Evolutionary conservation across 2,888 invertebrate genomes (phyloP), one percentile per base, ranked within the genome.

Genomic region (Thymelicus sylvestris): DNA sequence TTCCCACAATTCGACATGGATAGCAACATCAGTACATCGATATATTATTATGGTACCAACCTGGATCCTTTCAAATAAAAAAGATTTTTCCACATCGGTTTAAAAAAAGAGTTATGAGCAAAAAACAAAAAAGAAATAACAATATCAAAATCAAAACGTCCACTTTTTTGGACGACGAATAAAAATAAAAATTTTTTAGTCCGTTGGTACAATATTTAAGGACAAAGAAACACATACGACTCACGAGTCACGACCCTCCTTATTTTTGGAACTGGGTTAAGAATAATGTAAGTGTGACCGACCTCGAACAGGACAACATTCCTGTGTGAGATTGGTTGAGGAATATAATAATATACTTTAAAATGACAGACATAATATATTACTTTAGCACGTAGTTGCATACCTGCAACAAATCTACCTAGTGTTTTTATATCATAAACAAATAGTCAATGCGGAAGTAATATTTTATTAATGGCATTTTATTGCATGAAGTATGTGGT

Each of bases 381-480:
- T 41, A 41, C 8, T 10, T 4, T 3, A 31, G 31, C 12, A 44
- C 10, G 12, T 44, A 44, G 10, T 10, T n/a, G n/a, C n/a, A n/a
- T n/a, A n/a, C n/a, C n/a, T 44, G 10, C 44, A 44, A 44, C 10
- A 44, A 44, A 44, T 12, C 4, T 44, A 44, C 8, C 44, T 6
- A 4, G 19, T 7, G 7, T 13, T 38, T 39, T 59, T 59, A 8
- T 38, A n/a, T 59, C 39, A 8, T 38, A n/a, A 59, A 59, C 39
- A 59, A 59, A 57, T 59, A 63, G 7, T 38, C 55, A 66, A 66
- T 59, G 66, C 66, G 66, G 66, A 66, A 31, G 47, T 66, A 47
- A 59, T 59, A 66, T 65, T 31, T 59, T 31, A 59, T 50, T 70
- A 61, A 67, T 52, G 61, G 64, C 52, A 50, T 50, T 50, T 19